Percentiles rank a stretch among this genome's conserved stretches.
These are phyloP conservation scores for Tenthredo amoena DNA, from an alignment of 2,888 invertebrate genomes.

Conservation along the genomic window DNA sequence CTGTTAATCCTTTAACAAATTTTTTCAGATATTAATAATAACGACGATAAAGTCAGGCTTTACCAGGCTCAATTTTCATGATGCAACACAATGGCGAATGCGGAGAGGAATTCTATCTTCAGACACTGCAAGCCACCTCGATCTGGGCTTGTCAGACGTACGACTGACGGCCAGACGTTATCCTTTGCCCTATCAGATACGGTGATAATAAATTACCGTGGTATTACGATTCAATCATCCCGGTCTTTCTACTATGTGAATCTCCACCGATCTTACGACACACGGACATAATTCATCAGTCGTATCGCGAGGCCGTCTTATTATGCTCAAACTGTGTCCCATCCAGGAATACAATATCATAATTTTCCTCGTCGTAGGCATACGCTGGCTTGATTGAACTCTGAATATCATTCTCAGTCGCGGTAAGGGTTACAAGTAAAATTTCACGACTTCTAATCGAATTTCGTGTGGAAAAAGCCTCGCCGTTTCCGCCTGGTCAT, in stretches of 20 bases:
- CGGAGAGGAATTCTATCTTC: background rate
- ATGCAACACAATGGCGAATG: constrained; percentile 13
- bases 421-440: background rate
- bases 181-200: constrained; percentile 45
- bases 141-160: constrained; percentile 14
- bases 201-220: constrained; percentile 49
- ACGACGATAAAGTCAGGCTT: background rate
- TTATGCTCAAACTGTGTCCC: constrained; percentile 4
- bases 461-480: background rate
- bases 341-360: background rate
- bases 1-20: background rate
- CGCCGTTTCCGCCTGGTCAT: background rate
- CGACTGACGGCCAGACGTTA: constrained; percentile 47
- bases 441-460: background rate
- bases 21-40: background rate
- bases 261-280: background rate
- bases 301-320: constrained; percentile 12
- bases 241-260: constrained; percentile 30
- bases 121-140: background rate
- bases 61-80: background rate
- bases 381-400: background rate
- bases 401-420: background rate
- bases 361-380: background rate
- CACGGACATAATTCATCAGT: constrained; percentile 30
- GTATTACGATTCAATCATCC: constrained; percentile 54